phyloP scores from a whole-genome alignment of 1,140 invertebrate species.

The Drosophila pectinifera region DNA sequence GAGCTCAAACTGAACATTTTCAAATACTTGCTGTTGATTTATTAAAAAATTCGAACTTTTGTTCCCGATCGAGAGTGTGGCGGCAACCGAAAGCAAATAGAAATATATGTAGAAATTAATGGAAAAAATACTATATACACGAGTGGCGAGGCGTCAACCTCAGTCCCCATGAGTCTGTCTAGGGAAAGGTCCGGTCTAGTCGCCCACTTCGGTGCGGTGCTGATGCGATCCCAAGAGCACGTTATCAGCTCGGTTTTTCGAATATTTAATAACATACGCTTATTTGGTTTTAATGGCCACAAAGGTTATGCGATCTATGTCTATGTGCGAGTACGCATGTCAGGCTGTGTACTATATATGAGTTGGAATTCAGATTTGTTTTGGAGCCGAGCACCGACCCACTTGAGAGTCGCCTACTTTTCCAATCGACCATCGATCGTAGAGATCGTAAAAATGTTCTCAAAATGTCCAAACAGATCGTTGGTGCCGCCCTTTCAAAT shows the following conservation, averaged over 20 bases:
- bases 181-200: slow-evolving; percentile 45
- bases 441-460: slow-evolving; percentile 75
- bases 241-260: slow-evolving; percentile 52
- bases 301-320: slow-evolving; percentile 67
- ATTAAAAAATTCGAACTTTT: slow-evolving; percentile 10
- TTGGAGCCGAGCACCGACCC: slow-evolving; percentile 34
- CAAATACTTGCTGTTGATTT: slow-evolving; percentile 34
- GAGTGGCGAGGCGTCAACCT: slow-evolving; percentile 30
- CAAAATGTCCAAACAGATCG: slow-evolving; percentile 79
- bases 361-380: slow-evolving; percentile 34
- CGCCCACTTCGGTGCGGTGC: slow-evolving; percentile 23
- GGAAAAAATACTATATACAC: slow-evolving; percentile 9
- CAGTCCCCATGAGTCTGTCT: slow-evolving; percentile 36
- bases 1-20: slow-evolving; percentile 61
- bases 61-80: slow-evolving; percentile 12
- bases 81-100: slow-evolving; percentile 1
- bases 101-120: slow-evolving; percentile 2
- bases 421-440: slow-evolving; percentile 53
- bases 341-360: slow-evolving; percentile 1
- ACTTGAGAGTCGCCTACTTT: slow-evolving; percentile 59
- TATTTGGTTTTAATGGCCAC: slow-evolving; percentile 58
- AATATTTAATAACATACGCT: slow-evolving; percentile 38
- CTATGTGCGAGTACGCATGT: slow-evolving; percentile 13
- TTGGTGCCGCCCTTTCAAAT: slow-evolving; percentile 78
- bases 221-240: slow-evolving; percentile 30